Conservation (phyloP, 2,113 vertebrate genomes). For the Rhodinocichla rosea region DNA sequence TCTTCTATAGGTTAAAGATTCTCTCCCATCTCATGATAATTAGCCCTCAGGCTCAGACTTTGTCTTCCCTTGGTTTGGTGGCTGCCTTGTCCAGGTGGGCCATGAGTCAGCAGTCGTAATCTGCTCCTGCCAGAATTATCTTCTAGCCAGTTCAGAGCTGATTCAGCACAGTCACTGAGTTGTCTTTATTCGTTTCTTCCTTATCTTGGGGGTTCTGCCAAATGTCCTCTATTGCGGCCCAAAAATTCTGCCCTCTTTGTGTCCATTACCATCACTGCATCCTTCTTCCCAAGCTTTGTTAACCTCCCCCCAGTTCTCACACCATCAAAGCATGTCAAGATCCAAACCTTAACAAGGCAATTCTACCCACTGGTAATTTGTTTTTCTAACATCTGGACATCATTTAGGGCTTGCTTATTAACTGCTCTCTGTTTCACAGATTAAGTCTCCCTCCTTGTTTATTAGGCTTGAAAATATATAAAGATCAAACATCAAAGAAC, state of each 20-base stretch:
- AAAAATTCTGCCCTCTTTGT: neutral
- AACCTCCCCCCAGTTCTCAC: neutral
- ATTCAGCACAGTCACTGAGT: neutral
- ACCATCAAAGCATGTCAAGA: neutral
- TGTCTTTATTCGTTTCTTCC: neutral
- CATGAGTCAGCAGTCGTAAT: neutral
- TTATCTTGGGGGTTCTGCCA: neutral
- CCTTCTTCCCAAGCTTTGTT: neutral
- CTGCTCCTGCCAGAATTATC: neutral
- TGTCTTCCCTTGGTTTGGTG: neutral
- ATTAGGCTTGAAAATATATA: neutral
- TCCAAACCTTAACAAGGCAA: neutral
- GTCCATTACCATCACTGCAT: neutral
- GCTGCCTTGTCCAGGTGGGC: rapidly evolving
- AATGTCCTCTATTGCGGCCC: too few species aligned
- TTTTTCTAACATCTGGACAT: neutral
- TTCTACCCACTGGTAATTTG: neutral
- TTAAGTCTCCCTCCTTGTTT: neutral
- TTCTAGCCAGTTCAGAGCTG: neutral
- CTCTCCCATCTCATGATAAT: neutral
- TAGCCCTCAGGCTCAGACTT: neutral
- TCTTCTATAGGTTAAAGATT: neutral
- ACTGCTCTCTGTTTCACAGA: neutral
- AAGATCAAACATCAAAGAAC: neutral
- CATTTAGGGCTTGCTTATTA: neutral